A percentile compares a stretch with the other conserved stretches of the same genome.
These are phyloP conservation scores for Chrysocyon brachyurus DNA, from an alignment of 2,797 vertebrate genomes.

Conservation along the genomic window DNA sequence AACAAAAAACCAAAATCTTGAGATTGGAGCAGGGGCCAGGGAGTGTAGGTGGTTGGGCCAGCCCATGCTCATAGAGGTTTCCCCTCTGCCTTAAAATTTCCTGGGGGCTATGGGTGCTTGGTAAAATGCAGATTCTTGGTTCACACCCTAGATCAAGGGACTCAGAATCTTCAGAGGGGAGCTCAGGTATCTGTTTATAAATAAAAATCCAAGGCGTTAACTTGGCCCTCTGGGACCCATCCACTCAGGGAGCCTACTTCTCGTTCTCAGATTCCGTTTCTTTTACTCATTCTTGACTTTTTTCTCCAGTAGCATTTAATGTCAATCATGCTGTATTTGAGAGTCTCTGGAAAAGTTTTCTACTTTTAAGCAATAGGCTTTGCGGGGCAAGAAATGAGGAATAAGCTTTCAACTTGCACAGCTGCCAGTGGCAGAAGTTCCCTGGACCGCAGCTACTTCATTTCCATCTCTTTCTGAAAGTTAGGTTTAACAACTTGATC, in stretches of 20 bases:
- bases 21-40: neutral
- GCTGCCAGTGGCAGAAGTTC: neutral
- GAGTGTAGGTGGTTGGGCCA: neutral
- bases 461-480: slow-evolving; percentile 23
- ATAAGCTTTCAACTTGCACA: neutral
- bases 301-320: neutral
- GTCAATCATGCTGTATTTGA: neutral
- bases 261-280: neutral
- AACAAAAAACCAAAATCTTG: neutral
- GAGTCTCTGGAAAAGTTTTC: neutral
- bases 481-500: slow-evolving; percentile 19
- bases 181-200: neutral
- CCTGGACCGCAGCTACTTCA: neutral
- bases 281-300: neutral
- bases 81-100: neutral
- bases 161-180: neutral
- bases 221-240: neutral
- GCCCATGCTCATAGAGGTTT: neutral
- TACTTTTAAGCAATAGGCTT: neutral
- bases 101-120: neutral
- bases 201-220: neutral
- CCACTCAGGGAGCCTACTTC: neutral
- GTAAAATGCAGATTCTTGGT: neutral
- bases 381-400: neutral
- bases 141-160: neutral